Evolutionary conservation across 2,113 vertebrate species (phyloP), one percentile per base, ranked within the genome.

Genomic region (Tricholaema leucomelas): DNA sequence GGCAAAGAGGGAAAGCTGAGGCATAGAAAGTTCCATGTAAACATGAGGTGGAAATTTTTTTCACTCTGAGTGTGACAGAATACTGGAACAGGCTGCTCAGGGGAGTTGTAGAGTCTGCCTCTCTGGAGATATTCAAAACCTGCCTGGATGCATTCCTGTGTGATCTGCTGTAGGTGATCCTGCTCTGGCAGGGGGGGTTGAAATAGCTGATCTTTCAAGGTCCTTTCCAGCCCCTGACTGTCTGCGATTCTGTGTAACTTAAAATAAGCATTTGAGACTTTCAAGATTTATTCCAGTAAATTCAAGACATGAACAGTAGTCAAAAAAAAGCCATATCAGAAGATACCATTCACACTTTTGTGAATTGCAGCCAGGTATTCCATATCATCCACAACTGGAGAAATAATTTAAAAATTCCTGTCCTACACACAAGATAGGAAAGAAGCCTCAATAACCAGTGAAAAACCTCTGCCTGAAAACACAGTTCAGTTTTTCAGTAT

Each of bases 201-300:
- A 15, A 42, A 14, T 42, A 16, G 42, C 6, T 42, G 42, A 42
- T 42, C 15, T 42, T 42, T 42, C 16, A 15, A 42, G 42, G 42
- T 42, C 42, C 42, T 16, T 42, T 42, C 42, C 15, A 42, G 42
- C 42, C 42, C 42, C 42, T 42, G 15, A 42, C 42, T 16, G 15
- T 42, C 42, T 16, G 42, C 16, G 42, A 42, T 42, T 42, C 42
- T 42, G 42, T 42, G 42, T 16, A 42, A 44, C n/a, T 54, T 75
- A 33, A 61, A 78, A 40, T 35, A 59, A 76, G 28, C 33, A 69
- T 33, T 78, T 59, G 36, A 81, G 28, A 81, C 33, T 36, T 50
- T n/a, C 56, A 74, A 74, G 11, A 66, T 87, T 75, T 76, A 71
- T 60, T 80, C 13, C 63, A 92, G 33, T 54, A 83, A 86, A 94